Evolutionary conservation across 2,888 invertebrate species (phyloP), one percentile per base, ranked within the genome.

Genomic region (Phanerotoma sp.): DNA sequence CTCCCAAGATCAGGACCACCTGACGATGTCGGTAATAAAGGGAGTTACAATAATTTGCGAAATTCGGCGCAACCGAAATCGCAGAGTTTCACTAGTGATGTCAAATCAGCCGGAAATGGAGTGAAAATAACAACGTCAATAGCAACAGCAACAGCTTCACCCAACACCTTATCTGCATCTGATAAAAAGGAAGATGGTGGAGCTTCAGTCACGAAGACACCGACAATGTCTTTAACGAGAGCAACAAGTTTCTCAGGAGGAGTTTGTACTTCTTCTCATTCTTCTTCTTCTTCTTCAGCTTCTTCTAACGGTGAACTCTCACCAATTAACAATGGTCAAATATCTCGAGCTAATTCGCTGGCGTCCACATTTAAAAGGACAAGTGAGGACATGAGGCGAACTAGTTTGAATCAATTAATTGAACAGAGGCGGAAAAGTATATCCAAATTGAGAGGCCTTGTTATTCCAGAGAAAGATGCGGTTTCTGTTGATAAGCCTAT

Each of bases 361-460:
- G 74, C 69, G 4, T 74, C 75, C 11, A 72, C 70, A 3, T 69
- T 74, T 25, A 66, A 65, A 28, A 62, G 66, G 38, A 68, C 65
- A 32, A 64, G 49, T 54, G 80, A 78, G 64, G 80, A 78, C 61
- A 77, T 79, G 63, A 83, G 86, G 60, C 84, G 84, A 71, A 84
- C 84, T 2, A 87, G 88, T 58, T 81, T 91, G 68, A 88, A 86
- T 66, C 86, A 87, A 64, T 78, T 93, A 63, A 84, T 90, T 65
- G 93, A 93, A 75, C 91, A 92, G 73, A 82, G 93, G 52, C 85
- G 88, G 62, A 88, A 87, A 70, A 88, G 89, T 16, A 85, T 92
- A 78, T 90, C 91, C 3, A 93, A 93, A 77, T 78, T 94, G 56
- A 84, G 92, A 69, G 93, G 93, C n/a, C 79, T 94, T 66, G 89